These are phyloP conservation scores for Stenolophus ochropezus DNA, from an alignment of 2,888 invertebrate genomes.

Conservation along the genomic window DNA sequence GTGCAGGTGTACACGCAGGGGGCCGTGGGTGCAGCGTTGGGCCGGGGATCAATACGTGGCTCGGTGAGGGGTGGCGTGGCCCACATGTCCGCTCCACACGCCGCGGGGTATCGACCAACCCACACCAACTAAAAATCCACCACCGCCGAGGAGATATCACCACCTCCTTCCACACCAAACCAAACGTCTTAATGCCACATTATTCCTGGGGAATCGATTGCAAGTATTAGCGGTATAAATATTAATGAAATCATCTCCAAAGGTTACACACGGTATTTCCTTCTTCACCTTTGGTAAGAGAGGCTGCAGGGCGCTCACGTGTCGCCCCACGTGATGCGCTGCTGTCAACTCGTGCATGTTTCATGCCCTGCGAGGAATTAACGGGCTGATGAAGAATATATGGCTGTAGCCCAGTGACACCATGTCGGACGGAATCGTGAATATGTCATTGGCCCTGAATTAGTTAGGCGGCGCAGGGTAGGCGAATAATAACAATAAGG, in stretches of 20 bases:
- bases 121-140: conserved; percentile 6
- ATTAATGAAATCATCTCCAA: not conserved
- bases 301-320: not conserved
- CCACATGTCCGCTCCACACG: conserved; percentile 5
- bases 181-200: not conserved
- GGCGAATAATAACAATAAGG: not conserved
- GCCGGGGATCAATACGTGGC: conserved; percentile 37
- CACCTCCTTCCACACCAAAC: not conserved
- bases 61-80: conserved; percentile 13
- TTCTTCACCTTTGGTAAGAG: not conserved
- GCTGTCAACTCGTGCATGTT: conserved; percentile 30
- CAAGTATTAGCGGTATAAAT: not conserved
- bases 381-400: conserved; percentile 21
- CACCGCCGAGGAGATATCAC: too few relatives aligned
- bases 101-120: conserved; percentile 26
- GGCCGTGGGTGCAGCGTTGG: not conserved
- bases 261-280: not conserved
- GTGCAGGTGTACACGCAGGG: conserved; percentile 6
- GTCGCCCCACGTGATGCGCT: not conserved
- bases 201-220: not conserved
- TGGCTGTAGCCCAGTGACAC: conserved; percentile 7
- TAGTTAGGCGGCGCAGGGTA: not conserved
- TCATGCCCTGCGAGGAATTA: not conserved
- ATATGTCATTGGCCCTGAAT: not conserved
- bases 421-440: not conserved